Conservation (phyloP, 2,113 vertebrate genomes). For the Hydrolagus affinis region DNA sequence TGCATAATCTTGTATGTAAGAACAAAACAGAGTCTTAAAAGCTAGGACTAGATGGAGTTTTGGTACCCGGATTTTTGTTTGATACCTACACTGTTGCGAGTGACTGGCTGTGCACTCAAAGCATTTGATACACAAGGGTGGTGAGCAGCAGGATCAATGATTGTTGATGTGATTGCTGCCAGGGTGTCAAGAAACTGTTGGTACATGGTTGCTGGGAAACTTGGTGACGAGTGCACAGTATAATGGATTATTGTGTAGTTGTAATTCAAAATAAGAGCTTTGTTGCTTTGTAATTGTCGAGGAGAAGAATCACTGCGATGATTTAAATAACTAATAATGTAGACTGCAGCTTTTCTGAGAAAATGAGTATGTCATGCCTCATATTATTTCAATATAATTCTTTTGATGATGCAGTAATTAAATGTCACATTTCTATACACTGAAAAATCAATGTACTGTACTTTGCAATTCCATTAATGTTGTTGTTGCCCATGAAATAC, state of each 20-base stretch:
- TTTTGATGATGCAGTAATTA: background rate
- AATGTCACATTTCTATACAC: background rate
- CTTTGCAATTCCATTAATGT: background rate
- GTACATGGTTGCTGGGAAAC: background rate
- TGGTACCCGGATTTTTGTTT: too few relatives aligned
- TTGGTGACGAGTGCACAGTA: background rate
- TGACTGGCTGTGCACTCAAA: too few relatives aligned
- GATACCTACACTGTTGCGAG: too few relatives aligned
- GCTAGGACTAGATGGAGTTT: too few relatives aligned
- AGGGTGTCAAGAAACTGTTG: too few relatives aligned
- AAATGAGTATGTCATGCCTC: background rate
- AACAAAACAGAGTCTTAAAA: too few relatives aligned
- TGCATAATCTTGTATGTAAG: too few relatives aligned
- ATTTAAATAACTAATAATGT: conserved; percentile 3
- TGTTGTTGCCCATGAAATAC: background rate
- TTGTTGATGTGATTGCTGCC: too few relatives aligned
- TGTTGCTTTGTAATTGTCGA: background rate
- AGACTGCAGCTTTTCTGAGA: background rate
- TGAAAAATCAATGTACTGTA: background rate
- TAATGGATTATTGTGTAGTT: background rate
- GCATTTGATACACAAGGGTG: too few relatives aligned
- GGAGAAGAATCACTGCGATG: background rate
- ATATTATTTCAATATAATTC: background rate
- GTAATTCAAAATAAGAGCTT: background rate
- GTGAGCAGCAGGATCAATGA: background rate